phyloP scores from a whole-genome alignment of 2,888 invertebrate species.

The Drosophila paramelanica region DNA sequence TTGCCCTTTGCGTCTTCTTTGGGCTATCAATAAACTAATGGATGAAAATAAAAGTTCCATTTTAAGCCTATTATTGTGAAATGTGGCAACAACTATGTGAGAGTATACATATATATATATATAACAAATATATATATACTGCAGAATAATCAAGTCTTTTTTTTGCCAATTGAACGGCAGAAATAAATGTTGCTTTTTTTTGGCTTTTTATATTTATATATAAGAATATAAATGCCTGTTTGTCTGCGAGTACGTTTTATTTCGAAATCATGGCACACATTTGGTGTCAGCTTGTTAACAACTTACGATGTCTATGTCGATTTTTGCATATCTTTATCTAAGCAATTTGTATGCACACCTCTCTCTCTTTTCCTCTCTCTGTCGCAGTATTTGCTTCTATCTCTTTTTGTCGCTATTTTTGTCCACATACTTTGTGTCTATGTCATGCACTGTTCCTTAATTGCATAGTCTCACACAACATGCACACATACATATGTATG shows the following conservation, averaged over 20 bases:
- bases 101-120: neutral
- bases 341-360: slow-evolving; percentile 71
- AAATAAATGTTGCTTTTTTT: slow-evolving; percentile 12
- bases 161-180: slow-evolving; percentile 27
- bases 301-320: slow-evolving; percentile 45
- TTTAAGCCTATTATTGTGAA: slow-evolving; percentile 41
- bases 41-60: slow-evolving; percentile 35
- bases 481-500: neutral
- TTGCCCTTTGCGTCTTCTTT: neutral
- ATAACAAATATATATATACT: slow-evolving; percentile 4
- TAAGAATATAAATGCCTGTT: neutral
- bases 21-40: slow-evolving; percentile 46
- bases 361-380: neutral
- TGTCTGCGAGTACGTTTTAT: neutral
- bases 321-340: slow-evolving; percentile 72
- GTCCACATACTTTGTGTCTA: slow-evolving; percentile 15
- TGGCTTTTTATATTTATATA: neutral
- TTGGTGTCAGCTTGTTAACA: slow-evolving; percentile 41
- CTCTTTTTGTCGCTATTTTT: neutral
- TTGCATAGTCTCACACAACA: slow-evolving; percentile 44
- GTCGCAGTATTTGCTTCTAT: neutral
- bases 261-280: slow-evolving; percentile 14
- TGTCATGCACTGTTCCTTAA: slow-evolving; percentile 46
- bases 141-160: slow-evolving; percentile 22
- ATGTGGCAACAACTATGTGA: neutral